phyloP scores from a whole-genome alignment of 2,888 invertebrate genomes.

The Dasysyrphus tricinctus region DNA sequence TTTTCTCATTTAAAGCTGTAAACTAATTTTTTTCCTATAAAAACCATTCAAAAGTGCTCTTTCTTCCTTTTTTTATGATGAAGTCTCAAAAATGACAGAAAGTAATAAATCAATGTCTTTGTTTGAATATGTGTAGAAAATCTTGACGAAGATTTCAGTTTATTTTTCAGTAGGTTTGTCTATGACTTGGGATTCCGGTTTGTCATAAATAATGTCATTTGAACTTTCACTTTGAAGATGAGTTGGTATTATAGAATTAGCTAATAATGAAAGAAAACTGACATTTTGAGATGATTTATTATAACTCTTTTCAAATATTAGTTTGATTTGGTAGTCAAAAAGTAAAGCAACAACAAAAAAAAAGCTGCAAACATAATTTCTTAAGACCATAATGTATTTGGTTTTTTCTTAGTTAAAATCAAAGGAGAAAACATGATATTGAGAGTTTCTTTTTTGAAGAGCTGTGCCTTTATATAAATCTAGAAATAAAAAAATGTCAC shows the following conservation, averaged over 20 bases:
- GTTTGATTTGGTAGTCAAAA: not conserved
- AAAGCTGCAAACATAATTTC: not conserved
- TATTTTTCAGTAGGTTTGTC: not conserved
- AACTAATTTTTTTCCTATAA: not conserved
- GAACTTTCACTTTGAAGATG: constrained; percentile 52
- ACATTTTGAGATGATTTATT: constrained; percentile 61
- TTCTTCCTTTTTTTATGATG: not conserved
- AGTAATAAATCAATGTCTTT: constrained; percentile 37
- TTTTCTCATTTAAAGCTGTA: not conserved
- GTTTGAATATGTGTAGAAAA: not conserved
- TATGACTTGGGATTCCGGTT: constrained; percentile 34
- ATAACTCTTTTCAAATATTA: constrained; percentile 26
- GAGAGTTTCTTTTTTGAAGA: not conserved
- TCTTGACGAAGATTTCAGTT: not conserved
- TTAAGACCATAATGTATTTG: constrained; percentile 12
- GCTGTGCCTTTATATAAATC: not conserved
- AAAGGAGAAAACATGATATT: not conserved
- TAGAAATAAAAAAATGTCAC: not conserved
- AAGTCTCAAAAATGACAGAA: constrained; percentile 18
- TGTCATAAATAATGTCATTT: constrained; percentile 32
- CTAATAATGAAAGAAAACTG: constrained; percentile 59
- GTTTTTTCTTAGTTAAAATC: not conserved
- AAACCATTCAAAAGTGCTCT: not conserved
- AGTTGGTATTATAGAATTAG: constrained; percentile 46
- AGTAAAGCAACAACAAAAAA: constrained; percentile 9